Percentiles rank a stretch among this genome's conserved stretches.
Conservation (phyloP, 2,113 vertebrate species). For the Vireo altiloquus region DNA sequence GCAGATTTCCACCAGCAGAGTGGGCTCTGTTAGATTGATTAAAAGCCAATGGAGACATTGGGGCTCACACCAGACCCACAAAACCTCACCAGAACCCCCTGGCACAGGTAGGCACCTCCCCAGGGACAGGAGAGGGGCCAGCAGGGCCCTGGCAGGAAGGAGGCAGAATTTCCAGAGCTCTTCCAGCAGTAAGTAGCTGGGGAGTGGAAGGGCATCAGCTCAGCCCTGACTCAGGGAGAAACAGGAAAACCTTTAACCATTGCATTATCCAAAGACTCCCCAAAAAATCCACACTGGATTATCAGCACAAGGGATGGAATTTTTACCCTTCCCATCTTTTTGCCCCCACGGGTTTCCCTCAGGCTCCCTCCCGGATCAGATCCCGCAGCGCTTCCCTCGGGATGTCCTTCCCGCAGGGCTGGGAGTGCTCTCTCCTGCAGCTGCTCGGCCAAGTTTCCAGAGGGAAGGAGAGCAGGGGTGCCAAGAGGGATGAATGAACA, state of each 20-base stretch:
- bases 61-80: accelerated
- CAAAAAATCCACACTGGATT: background rate
- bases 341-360: background rate
- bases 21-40: background rate
- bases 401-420: background rate
- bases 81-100: background rate
- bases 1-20: background rate
- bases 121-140: background rate
- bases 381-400: accelerated
- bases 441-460: background rate
- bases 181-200: background rate
- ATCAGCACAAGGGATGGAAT: background rate
- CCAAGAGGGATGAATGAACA: background rate
- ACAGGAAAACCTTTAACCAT: background rate
- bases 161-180: background rate
- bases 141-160: background rate
- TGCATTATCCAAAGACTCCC: background rate
- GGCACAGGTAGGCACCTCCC: background rate
- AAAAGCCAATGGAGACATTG: accelerated
- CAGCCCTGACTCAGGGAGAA: background rate
- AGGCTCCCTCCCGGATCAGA: background rate
- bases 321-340: background rate
- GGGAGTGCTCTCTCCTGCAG: accelerated
- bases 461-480: background rate
- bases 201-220: background rate